A percentile compares a stretch with the other conserved stretches of the same genome.
Evolutionary conservation across 92 coral and sea anemone species (phyloP).

Genomic region (Palythoa grandiflora): DNA sequence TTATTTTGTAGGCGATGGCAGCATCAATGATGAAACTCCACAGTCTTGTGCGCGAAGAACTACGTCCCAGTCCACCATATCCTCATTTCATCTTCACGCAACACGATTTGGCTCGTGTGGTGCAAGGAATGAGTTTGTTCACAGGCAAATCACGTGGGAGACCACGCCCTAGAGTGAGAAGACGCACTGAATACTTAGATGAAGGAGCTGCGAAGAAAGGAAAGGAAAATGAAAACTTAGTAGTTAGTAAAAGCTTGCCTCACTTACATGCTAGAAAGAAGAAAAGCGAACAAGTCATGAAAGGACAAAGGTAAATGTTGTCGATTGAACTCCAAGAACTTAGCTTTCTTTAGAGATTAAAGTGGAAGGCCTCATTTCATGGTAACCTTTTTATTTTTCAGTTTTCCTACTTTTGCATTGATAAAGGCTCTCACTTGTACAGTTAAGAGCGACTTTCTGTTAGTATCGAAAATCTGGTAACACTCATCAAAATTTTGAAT

Average conservation of each 20-base stretch:
- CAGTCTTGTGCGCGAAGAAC: conserved; percentile 71
- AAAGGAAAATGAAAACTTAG: background rate
- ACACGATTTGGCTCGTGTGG: conserved; percentile 92
- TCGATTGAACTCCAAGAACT: background rate
- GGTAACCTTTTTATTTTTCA: too few relatives aligned
- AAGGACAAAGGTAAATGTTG: conserved; percentile 42
- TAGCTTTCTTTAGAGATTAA: background rate
- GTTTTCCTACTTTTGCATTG: too few relatives aligned
- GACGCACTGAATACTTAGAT: conserved; percentile 60
- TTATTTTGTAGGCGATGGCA: conserved; percentile 81
- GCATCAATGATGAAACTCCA: conserved; percentile 80
- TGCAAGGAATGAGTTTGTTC: conserved; percentile 88
- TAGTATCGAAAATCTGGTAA: too few relatives aligned
- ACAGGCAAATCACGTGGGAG: conserved; percentile 88
- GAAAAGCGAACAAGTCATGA: background rate
- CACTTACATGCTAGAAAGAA: conserved; percentile 24
- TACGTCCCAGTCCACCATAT: conserved; percentile 90
- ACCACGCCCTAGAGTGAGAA: conserved; percentile 82
- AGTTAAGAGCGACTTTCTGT: too few relatives aligned
- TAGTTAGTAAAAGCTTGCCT: conserved; percentile 23
- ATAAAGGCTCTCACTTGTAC: too few relatives aligned
- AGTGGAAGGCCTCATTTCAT: too few relatives aligned
- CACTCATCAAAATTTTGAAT: too few relatives aligned
- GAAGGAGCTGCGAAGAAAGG: conserved; percentile 21
- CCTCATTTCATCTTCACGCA: conserved; percentile 97